Evolutionary conservation across 2,113 vertebrate genomes (phyloP), one percentile per base, ranked within the genome.

Genomic region (Embiotoca jacksoni): DNA sequence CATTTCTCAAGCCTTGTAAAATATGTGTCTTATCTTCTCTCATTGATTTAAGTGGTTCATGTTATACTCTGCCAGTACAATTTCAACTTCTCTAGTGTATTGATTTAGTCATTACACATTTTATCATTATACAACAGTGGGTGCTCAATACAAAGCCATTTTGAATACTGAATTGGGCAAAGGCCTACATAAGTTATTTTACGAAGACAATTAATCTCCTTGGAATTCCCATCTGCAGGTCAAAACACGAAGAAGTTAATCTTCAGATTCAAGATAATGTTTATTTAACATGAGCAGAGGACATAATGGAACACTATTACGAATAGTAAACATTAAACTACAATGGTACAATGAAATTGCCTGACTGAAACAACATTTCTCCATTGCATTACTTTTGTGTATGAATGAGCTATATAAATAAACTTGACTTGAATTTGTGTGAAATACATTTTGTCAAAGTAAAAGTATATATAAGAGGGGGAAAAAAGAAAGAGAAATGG

Each of bases 21-120:
- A 41, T 41, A 49, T 10, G 53, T 1, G 10, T 63, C 52, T 74
- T 36, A 59, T 65, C 53, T 73, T 47, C 57, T 72, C 50, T 52
- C 57, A 83, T 77, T 81, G 61, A 87, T 78, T 81, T 55, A 55
- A 64, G 36, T 36, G 46, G 52, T 60, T 81, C 3, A 63, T 72
- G 75, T 80, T 54, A 80, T 35, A 71, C 52, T 72, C 65, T 31
- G 44, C n/a, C 77, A 57, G 72, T 80, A 75, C 49, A 78, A 56
- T 60, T 79, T 62, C 23, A 77, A 30, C 32, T 41, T 70, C 49
- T 53, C 37, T 41, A 0, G 0, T 37, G 46, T 52, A 75, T 66
- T 68, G 78, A 88, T 84, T 82, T 57, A 64, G 55, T 63, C 58
- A 67, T 85, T 80, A 80, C 37, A 23, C 23, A 56, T 83, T 83